Evolutionary conservation across 2,113 vertebrate genomes (phyloP).

Genomic region (Rhea pennata): DNA sequence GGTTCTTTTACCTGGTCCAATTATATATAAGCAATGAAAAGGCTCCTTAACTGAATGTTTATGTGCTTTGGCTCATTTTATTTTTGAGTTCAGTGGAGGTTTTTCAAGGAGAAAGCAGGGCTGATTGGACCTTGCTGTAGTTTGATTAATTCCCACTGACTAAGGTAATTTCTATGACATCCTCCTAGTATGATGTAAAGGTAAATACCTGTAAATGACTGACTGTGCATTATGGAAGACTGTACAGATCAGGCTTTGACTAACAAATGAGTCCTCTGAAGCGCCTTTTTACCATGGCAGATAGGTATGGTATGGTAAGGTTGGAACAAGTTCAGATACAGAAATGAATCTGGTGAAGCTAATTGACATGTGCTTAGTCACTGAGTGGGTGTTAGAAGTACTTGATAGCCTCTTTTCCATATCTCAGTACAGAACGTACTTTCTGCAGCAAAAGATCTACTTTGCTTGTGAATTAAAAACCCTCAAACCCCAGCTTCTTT

Average conservation of each 20-base stretch:
- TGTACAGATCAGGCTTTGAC: neutral
- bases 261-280: neutral
- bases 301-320: neutral
- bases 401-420: neutral
- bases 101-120: neutral
- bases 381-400: neutral
- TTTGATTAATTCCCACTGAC: neutral
- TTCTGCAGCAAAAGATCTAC: neutral
- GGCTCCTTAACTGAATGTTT: neutral
- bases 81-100: neutral
- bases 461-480: neutral
- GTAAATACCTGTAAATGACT: neutral
- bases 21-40: neutral
- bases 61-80: neutral
- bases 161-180: accelerated
- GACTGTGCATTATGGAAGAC: neutral
- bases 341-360: neutral
- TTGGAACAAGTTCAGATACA: neutral
- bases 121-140: neutral
- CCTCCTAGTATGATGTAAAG: neutral
- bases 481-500: neutral
- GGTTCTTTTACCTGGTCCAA: neutral
- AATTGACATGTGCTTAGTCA: neutral
- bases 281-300: neutral
- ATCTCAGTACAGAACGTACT: neutral